Base-by-base conservation (phyloP, 1,140 invertebrate species). In the Macrobrachium rosenbergii region DNA sequence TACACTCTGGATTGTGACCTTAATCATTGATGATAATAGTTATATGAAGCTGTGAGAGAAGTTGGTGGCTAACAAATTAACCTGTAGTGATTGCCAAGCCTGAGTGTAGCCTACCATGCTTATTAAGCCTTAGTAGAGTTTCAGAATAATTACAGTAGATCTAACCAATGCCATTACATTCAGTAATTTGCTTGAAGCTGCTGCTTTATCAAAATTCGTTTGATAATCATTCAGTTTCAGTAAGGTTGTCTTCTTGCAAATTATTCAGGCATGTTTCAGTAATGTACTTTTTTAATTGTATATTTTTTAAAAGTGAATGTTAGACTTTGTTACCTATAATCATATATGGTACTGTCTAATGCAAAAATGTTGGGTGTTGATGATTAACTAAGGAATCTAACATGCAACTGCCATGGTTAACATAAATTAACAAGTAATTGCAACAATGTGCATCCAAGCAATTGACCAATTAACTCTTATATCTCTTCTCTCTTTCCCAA, bases 401-500 rank as follows among this genome's bases (percentile, higher is more conserved):
- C 82, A 76, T 83, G 82, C 82, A 75, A 63, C 69, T 83, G 73
- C 82, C 45, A 73, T 62, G 45, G 69, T 37, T 60, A 62, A 83
- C 69, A n/a, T 21, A 62, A 60, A 37, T 76, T 83, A 37, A 76
- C 59, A 82, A 82, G 59, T 83, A 83, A 58, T 37, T 83, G 72
- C 69, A 83, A 75, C 58, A 78, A 81, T 81, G 28, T 87, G 84
- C 84, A 87, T 87, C 84, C 80, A 62, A 81, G 84, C 84, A 69
- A 87, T 87, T 87, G 81, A 87, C 84, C 84, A 87, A 87, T 87
- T 87, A 87, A 87, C 84, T 87, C 78, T 86, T 52, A 60, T 67
- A 45, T 67, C 64, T 67, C 58, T 52, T 81, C 79, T 81, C 21
- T 78, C 45, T 89, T 83, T 76, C 72, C 79, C 64, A 52, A 60